Base-by-base conservation (phyloP, 2,113 vertebrate genomes). In the Anhinga anhinga region DNA sequence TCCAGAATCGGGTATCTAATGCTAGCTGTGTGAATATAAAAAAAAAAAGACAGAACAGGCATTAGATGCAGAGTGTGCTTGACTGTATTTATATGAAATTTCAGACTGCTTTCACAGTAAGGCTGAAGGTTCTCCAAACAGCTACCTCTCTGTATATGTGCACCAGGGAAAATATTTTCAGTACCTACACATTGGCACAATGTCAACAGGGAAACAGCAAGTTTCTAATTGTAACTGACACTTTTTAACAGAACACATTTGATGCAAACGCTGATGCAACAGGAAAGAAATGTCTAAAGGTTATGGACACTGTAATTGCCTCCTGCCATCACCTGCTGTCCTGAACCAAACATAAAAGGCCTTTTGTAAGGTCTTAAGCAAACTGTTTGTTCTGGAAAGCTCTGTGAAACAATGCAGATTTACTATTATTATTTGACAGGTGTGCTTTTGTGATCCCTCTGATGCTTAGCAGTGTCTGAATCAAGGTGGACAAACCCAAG, bases 1-100 rank as follows among this genome's bases (percentile, higher is more conserved):
- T 99, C 99, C 99, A 99, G 97, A 99, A 99, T 11, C 99, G 98
- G 14, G 99, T 99, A 95, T 99, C 99, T 93, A 99, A 96, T 5
- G 99, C 99, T 18, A 99, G 98, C 99, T 99, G 96, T 29, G 97
- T 86, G 86, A 81, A 89, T 11, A 59, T 18, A 71, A 15, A 30
- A 47, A 62, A 95, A 83, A 30, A 79, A 19, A 92, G 7, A 86
- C 5, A 73, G 78, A 93, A 53, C 34, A 66, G 52, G 21, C 6
- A 29, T 91, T 29, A 95, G 62, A 30, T 20, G 23, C 59, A 74
- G 23, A 15, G 7, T 0, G 7, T 0, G 27, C 12, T 26, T 69
- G 2, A 26, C 2, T 22, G 16, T 2, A 9, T 19, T 26, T 15
- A 15, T 2, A 26, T 0, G 8, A 74, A 11, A 44, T 58, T 55